Conservation (phyloP, 2,797 vertebrate species). For the Crax fasciolata region DNA sequence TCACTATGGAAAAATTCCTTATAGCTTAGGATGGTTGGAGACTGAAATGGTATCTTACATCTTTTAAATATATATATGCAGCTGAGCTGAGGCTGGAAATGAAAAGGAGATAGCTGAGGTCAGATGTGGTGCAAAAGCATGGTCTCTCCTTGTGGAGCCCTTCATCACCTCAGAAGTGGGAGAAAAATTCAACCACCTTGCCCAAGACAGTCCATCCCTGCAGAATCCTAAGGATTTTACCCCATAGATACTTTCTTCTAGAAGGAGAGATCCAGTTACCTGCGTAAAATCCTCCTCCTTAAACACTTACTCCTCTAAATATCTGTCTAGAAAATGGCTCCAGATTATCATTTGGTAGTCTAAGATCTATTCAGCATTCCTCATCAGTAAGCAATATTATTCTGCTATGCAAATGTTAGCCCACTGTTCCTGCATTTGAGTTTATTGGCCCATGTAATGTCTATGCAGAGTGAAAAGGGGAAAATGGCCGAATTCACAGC, state of each 20-base stretch:
- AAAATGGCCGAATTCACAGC: neutral
- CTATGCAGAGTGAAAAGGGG: neutral
- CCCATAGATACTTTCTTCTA: neutral
- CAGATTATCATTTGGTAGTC: neutral
- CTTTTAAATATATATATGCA: neutral
- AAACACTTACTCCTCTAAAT: neutral
- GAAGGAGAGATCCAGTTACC: neutral
- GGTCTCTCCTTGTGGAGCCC: neutral
- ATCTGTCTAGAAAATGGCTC: neutral
- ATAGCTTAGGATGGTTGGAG: neutral
- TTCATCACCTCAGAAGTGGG: neutral
- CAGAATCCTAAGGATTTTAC: neutral
- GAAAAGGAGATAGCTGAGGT: neutral
- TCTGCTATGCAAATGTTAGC: neutral
- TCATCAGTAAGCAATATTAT: neutral
- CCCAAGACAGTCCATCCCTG: neutral
- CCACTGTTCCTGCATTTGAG: neutral
- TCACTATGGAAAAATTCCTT: neutral
- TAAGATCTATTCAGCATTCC: neutral
- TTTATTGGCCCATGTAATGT: neutral
- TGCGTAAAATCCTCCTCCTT: neutral
- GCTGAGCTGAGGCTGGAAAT: neutral
- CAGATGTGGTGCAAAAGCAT: neutral
- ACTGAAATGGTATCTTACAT: neutral
- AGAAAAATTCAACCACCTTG: neutral